Base-by-base conservation (phyloP, 2,888 invertebrate genomes). In the Minunthozetes semirufus region DNA sequence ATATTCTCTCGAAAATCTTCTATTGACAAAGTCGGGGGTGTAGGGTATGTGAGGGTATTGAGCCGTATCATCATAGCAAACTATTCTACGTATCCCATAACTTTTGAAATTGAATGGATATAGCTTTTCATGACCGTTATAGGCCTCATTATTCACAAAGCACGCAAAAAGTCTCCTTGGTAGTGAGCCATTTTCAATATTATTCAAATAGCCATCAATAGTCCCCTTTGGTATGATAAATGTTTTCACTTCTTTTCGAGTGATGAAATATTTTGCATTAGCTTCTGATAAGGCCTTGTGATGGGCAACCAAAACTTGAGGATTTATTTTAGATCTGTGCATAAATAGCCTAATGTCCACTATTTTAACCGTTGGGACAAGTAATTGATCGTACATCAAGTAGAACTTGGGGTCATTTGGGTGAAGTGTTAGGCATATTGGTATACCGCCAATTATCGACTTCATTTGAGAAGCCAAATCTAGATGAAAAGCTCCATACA, bases 81-180 rank as follows among this genome's bases (percentile, higher is more conserved):
- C 48, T 1, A 79, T 68, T 19, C 72, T 79, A n/a, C 29, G 76
- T 13, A 80, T 38, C 27, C 78, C 70, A 38, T 75, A 79, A 76
- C 79, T 78, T 22, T 78, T 68, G 75, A 80, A 80, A 25, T 78
- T 74, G 61, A 77, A 80, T 0, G 80, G 80, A 33, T 80, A 80
- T 38, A 66, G 72, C 9, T n/a, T 29, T 19, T 76, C 76, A 42
- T 74, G 71, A 29, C 80, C 80, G 19, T 78, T 78, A 71, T 79
- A 79, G 0, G 79, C 78, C 5, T 74, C 50, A 68, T 77, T 78
- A 11, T 77, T 42, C 0, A 80, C 78, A 59, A 82, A 80, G 6
- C 79, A 80, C n/a, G 82, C 33, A 25, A 81, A 77, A 13, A 82
- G 76, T 61, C 80, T 76, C 75, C 80, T 79, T 0, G 82, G 82